Percentiles rank a stretch among this genome's conserved stretches.
Evolutionary conservation across 1,140 invertebrate species (phyloP).

Genomic region (Bombus huntii): DNA sequence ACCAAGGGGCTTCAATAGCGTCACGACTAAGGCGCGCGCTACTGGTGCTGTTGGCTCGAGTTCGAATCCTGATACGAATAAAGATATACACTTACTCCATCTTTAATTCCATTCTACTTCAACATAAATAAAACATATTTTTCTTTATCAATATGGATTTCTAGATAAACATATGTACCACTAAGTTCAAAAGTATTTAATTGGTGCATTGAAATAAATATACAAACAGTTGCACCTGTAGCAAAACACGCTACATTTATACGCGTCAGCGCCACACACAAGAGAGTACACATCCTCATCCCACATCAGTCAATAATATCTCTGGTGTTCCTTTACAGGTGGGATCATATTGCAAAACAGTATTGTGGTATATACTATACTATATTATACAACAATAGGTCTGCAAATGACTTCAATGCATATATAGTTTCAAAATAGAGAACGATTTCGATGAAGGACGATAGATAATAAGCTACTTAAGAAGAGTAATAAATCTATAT

Average conservation of each 20-base stretch:
- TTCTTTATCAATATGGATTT: background rate
- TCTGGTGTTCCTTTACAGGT: slow-evolving; percentile 58
- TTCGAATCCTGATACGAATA: background rate
- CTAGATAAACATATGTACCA: background rate
- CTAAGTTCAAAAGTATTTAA: background rate
- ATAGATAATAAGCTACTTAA: background rate
- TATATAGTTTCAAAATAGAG: background rate
- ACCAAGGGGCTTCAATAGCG: slow-evolving; percentile 35
- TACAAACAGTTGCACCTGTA: slow-evolving; percentile 24
- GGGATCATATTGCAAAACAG: slow-evolving; percentile 52
- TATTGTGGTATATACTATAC: slow-evolving; percentile 14
- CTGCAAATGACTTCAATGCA: slow-evolving; percentile 29
- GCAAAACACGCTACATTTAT: slow-evolving; percentile 49
- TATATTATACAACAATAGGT: too few species aligned
- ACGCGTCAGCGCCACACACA: slow-evolving; percentile 24
- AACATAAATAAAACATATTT: background rate
- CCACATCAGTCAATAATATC: slow-evolving; percentile 59
- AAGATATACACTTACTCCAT: background rate
- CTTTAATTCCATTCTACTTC: background rate
- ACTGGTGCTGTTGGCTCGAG: too few species aligned
- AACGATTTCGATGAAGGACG: background rate
- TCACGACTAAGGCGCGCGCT: background rate
- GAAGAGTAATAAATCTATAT: background rate
- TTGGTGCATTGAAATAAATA: background rate
- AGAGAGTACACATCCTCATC: slow-evolving; percentile 8